Conservation (phyloP, 1,140 invertebrate species). For the Saxidomus purpurata region DNA sequence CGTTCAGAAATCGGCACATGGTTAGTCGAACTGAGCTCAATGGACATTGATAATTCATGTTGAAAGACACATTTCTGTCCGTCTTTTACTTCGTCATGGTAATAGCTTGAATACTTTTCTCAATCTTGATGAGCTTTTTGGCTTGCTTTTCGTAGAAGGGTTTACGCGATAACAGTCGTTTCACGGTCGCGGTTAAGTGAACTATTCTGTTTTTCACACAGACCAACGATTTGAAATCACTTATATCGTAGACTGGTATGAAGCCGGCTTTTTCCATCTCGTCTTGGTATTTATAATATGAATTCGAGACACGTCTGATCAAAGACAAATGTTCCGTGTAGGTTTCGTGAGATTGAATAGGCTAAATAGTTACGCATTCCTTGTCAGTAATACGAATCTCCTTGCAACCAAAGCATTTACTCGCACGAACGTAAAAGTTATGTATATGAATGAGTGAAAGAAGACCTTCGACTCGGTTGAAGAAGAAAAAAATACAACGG, state of each 20-base stretch:
- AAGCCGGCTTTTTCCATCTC: constrained; percentile 4
- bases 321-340: neutral
- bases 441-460: neutral
- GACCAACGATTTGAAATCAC: neutral
- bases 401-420: neutral
- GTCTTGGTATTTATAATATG: neutral
- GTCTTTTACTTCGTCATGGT: constrained; percentile 23
- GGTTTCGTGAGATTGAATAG: neutral
- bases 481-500: constrained; percentile 10
- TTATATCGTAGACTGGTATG: constrained; percentile 4
- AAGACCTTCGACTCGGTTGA: neutral
- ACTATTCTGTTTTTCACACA: constrained; percentile 27
- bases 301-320: neutral
- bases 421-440: neutral
- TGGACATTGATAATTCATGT: constrained; percentile 15
- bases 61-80: neutral
- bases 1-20: constrained; percentile 6
- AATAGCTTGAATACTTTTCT: neutral
- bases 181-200: neutral
- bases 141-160: constrained; percentile 27
- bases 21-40: neutral
- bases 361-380: neutral
- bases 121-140: neutral
- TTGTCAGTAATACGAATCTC: neutral
- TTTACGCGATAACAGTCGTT: neutral